Conservation (phyloP, 2,113 vertebrate genomes). For the Daboia siamensis region DNA sequence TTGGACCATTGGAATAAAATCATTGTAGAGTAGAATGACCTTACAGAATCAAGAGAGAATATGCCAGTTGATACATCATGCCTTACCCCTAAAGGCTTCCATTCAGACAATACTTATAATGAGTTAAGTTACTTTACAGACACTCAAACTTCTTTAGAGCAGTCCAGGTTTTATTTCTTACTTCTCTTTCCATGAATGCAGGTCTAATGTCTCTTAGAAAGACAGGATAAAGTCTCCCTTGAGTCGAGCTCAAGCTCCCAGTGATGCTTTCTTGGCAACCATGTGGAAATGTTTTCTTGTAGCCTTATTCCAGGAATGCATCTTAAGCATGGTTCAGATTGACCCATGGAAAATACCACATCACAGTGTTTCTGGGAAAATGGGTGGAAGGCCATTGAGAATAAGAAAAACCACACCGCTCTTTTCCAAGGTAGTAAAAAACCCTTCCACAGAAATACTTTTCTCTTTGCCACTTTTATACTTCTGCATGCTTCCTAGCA, state of each 20-base stretch:
- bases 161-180: not conserved
- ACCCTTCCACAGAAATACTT: not conserved
- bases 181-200: not conserved
- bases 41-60: not conserved
- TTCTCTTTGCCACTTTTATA: not conserved
- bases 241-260: not conserved
- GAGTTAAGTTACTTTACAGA: not conserved
- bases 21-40: not conserved
- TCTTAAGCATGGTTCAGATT: not conserved
- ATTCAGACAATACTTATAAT: not conserved
- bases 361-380: not conserved
- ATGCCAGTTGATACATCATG: not conserved
- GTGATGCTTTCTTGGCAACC: not conserved
- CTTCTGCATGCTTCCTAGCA: not conserved
- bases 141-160: not conserved
- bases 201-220: not conserved
- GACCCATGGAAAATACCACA: not conserved
- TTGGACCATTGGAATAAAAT: not conserved
- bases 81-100: not conserved
- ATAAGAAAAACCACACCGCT: not conserved
- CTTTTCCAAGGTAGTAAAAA: not conserved
- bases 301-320: not conserved
- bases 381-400: not conserved
- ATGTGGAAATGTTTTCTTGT: not conserved
- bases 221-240: not conserved